Base-by-base conservation (phyloP, 2,113 vertebrate species). In the Echinops telfairi region DNA sequence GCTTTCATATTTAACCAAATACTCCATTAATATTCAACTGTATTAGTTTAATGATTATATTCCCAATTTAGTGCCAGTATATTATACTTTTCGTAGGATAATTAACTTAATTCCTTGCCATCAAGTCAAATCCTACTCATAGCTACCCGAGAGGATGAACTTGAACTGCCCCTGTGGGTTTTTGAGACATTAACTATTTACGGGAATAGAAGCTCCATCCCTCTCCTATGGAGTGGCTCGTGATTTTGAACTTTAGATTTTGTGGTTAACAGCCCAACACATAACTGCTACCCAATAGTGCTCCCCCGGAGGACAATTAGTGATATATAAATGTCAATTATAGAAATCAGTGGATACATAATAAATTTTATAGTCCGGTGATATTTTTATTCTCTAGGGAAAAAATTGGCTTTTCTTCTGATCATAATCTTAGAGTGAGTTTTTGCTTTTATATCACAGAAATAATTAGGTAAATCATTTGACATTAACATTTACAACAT, bases 11-110 rank as follows among this genome's bases (percentile, higher is more conserved):
- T 97, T 96, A 97, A 94, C 93, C 91, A 96, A 87, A 97, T 97
- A 94, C 97, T 97, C 97, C 94, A 98, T 98, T 97, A 98, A 97
- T 97, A 98, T 97, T 98, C 97, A 97, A 95, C 95, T 96, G 91
- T 97, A 98, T 98, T 98, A 94, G 93, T 94, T 97, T 73, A 95
- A 83, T 88, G 97, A 98, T 98, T 86, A 43, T 73, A 53, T 86
- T 88, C 88, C 40, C 57, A 25, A 43, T 81, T 66, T 22, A 60
- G n/a, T 81, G 33, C 12, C 14, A 43, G 86, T 80, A n/a, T 62
- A 77, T 68, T 90, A 91, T 53, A 14, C 47, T 53, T 10, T 53
- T 53, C 5, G 47, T 53, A 14, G 47, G 47, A 53, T 10, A 53
- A 53, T 53, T 53, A 53, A 53, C 47, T 53, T 53, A 53, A 53